Conservation (phyloP, 1,140 invertebrate species). For the Scaptomyza graminum region DNA sequence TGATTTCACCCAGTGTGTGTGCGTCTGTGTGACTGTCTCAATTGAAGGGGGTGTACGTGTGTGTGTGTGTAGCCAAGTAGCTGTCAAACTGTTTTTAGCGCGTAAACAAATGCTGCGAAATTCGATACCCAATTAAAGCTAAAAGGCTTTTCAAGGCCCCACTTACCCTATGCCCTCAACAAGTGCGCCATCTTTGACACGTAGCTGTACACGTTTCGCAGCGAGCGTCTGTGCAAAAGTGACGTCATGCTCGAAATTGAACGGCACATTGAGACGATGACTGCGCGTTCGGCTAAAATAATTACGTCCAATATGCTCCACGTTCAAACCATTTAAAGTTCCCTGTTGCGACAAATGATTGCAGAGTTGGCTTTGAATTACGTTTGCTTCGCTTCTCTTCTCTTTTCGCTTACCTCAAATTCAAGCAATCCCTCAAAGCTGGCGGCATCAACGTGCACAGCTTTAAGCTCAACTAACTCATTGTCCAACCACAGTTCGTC, state of each 20-base stretch:
- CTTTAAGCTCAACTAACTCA: constrained; percentile 55
- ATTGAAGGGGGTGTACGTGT: background rate
- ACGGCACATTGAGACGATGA: constrained; percentile 49
- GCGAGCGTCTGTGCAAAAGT: constrained; percentile 58
- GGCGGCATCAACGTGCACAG: constrained; percentile 40
- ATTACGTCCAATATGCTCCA: constrained; percentile 58
- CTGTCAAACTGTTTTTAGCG: constrained; percentile 66
- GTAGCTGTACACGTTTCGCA: constrained; percentile 54
- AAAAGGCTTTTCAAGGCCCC: constrained; percentile 25
- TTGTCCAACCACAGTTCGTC: constrained; percentile 74
- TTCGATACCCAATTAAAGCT: constrained; percentile 51
- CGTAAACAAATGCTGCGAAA: constrained; percentile 79
- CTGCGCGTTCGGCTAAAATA: constrained; percentile 73
- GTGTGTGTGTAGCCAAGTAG: constrained; percentile 37
- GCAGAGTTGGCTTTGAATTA: background rate
- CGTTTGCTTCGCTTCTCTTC: background rate
- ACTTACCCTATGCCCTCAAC: constrained; percentile 66
- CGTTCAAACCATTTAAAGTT: constrained; percentile 56
- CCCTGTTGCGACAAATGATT: constrained; percentile 48
- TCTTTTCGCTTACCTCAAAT: constrained; percentile 56
- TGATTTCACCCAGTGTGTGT: constrained; percentile 51
- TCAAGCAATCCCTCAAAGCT: constrained; percentile 67
- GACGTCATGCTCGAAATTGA: constrained; percentile 67
- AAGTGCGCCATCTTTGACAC: constrained; percentile 59
- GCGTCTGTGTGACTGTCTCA: constrained; percentile 3